Base-by-base conservation (phyloP, 2,113 vertebrate species). In the Nansenia antarctica region DNA sequence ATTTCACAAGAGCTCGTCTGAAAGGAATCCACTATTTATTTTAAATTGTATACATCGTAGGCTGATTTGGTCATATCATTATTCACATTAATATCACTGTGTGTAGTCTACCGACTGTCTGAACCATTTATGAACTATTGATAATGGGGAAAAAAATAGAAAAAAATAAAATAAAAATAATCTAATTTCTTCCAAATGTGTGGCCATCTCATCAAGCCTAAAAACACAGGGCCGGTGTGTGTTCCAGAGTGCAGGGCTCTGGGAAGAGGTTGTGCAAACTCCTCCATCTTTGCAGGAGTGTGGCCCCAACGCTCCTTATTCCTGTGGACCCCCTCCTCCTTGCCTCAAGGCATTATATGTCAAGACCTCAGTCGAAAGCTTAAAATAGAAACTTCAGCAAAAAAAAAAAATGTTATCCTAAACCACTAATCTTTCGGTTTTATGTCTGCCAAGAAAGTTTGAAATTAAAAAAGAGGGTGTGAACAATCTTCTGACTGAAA, bases 321-420 rank as follows among this genome's bases (percentile, higher is more conserved):
- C 20, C 5, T 57, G 22, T 64, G 32, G 73, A 49, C 39, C 55
- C 58, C 30, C 30, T 12, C 35, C 47, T 18, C 20, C 27, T 9
- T 34, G 64, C 65, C 63, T 80, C 3, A 42, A 54, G 73, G 71
- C 74, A 62, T 73, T 76, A 73, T 52, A 65, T 73, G 73, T 76
- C 63, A 78, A 54, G 64, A 76, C 69, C 79, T 76, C 76, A 82
- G 72, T 34, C 39, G 60, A 67, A 29, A 8, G 67, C 73, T 67
- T 59, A 73, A 85, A 82, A 87, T 78, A 84, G 72, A 77, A 84
- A 65, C 65, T 62, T 78, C 47, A 78, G 68, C 34, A 63, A 76
- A 72, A 82, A 59, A 69, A 55, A 77, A 81, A 69, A 78, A 76
- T 18, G 47, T 74, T 63, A 77, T 74, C 65, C 76, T 69, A 57